Base-by-base conservation (phyloP, 1,140 invertebrate species). In the Dryas iulia region DNA sequence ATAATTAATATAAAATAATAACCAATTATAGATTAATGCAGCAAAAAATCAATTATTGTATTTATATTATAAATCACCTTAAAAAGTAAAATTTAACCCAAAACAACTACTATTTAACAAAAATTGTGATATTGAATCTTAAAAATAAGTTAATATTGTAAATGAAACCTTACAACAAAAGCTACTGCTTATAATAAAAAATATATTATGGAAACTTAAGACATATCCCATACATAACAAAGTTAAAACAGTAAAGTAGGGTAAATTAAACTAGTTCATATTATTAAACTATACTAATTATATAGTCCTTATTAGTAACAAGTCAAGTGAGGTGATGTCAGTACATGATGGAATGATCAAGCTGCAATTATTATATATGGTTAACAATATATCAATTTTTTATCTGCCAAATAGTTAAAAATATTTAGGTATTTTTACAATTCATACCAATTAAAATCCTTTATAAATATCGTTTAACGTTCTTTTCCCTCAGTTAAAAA, bases 271-370 rank as follows among this genome's bases (percentile, higher is more conserved):
- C 39, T 47, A 47, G 18, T 47, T 18, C 18, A 47, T 47, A 21
- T 21, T 18, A 7, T 47, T 21, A 18, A 47, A 47, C 8, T 47
- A 47, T n/a, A 10, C 39, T 47, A 18, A 47, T 18, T 47, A 47
- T 47, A 21, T 53, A 31, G 28, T 10, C 24, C 52, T 61, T 63
- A 69, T 24, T 26, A 62, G 14, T 53, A 53, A 53, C 10, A 62
- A 62, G 18, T 39, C 59, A 26, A 60, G 23, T 62, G 59, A 53
- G 59, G 39, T 60, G 59, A 39, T 39, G n/a, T 60, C 33, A 10
- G 39, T 47, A 60, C 11, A 47, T 14, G 33, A 62, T 62, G 59
- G 59, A 62, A 62, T 62, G 59, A 62, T 62, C 18, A 62, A 62
- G 26, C 28, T 31, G 57, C 30, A 33, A 33, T 21, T 59, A 31